Base-by-base conservation (phyloP, 1,140 invertebrate genomes). In the Frieseomelitta varia region DNA sequence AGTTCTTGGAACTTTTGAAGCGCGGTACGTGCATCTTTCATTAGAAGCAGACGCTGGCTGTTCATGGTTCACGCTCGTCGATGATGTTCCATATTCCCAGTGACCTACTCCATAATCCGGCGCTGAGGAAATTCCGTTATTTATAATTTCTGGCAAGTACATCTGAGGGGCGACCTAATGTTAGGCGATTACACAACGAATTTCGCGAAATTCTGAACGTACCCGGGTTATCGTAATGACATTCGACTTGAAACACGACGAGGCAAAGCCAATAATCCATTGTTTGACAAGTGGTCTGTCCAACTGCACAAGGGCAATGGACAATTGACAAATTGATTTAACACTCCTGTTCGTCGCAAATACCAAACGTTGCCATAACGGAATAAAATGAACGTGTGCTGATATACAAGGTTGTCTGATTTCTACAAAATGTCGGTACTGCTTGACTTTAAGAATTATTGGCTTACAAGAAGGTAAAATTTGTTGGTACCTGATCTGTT, bases 81-180 rank as follows among this genome's bases (percentile, higher is more conserved):
- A 91, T 89, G 86, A 90, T 80, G 92, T 84, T 89, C 90, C 87
- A 92, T 91, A 92, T 93, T 87, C 87, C 85, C 81, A 78, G 85
- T 85, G 88, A 91, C 89, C 91, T 91, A 91, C 90, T 91, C 84
- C 82, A 88, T 87, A 90, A 92, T 88, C 68, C 88, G 78, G 27
- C 86, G 87, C 89, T 90, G 87, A 86, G 87, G 88, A 86, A 93
- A 93, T 93, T 93, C 90, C 92, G 93, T 93, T 94, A 94, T 94
- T 94, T 94, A 94, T 94, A 94, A 94, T 93, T 94, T 91, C 91
- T 94, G 94, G 94, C 94, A 94, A 93, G 88, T 92, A 87, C 88
- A 85, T 76, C 76, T 55, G 85, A 87, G 86, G 85, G 85, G 82
- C 80, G 72, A 80, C 89, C 91, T 93, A 94, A 94, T 93, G 92